Evolutionary conservation across 2,888 invertebrate genomes (phyloP).

Genomic region (Oxycera nigricornis): DNA sequence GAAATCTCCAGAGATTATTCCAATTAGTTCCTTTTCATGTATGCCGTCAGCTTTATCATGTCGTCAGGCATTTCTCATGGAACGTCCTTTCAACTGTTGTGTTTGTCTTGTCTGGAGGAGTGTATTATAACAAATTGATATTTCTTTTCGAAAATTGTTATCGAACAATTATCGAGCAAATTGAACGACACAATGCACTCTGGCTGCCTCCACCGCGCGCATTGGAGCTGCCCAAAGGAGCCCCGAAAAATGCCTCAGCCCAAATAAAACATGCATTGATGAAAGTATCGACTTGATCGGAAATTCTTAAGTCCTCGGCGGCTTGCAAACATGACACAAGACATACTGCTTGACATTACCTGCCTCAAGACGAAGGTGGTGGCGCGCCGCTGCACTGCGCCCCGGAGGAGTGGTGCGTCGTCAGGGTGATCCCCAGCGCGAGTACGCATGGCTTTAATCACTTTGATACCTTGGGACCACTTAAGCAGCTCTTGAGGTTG

Average conservation of each 20-base stretch:
- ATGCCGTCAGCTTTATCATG: constrained; percentile 15
- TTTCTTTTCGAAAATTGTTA: constrained; percentile 28
- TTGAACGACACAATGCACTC: constrained; percentile 19
- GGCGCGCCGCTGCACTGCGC: constrained; percentile 15
- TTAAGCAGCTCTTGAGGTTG: constrained; percentile 43
- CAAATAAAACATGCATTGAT: constrained; percentile 23
- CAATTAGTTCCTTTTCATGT: constrained; percentile 29
- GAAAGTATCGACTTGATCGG: constrained; percentile 35
- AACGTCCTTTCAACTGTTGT: constrained; percentile 7
- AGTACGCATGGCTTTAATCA: constrained; percentile 42
- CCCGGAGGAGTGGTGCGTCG: neutral
- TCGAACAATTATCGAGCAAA: constrained; percentile 38
- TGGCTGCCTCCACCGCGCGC: neutral
- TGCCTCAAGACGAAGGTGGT: constrained; percentile 28
- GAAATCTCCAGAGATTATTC: constrained; percentile 2
- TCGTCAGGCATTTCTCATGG: constrained; percentile 7
- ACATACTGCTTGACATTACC: constrained; percentile 34
- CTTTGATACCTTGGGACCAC: constrained; percentile 43
- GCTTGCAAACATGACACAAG: constrained; percentile 28
- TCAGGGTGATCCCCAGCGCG: constrained; percentile 18
- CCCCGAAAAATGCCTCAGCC: neutral
- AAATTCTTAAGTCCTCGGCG: constrained; percentile 28
- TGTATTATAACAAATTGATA: constrained; percentile 33
- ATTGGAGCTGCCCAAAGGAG: neutral
- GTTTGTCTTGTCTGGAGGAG: neutral